Evolutionary conservation across 2,797 vertebrate genomes (phyloP), one percentile per base, ranked within the genome.

Genomic region (Hippoglossus hippoglossus): DNA sequence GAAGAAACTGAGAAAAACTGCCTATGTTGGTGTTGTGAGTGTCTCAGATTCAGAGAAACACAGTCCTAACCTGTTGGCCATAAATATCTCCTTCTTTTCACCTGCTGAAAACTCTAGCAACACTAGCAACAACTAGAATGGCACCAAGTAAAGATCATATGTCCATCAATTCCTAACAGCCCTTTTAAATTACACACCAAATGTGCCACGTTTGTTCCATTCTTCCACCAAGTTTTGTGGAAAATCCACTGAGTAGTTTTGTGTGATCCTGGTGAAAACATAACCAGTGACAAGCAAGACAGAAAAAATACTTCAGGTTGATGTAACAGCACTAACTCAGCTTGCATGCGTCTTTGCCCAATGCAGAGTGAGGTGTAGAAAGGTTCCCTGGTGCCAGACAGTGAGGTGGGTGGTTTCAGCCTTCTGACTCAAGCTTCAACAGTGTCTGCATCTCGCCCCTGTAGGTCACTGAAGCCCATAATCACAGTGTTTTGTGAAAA

Each of bases 401-500:
- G 63, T 19, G 36, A 63, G 67, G 52, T 79, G 76, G 78, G 80
- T 67, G 67, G 60, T 67, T 71, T 34, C 49, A 6, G 56, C 46
- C 44, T 55, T 70, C 67, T 77, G 79, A 87, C 72, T 89, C 70
- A 63, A 64, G 73, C 63, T 73, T 79, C 44, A 68, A 47, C 50
- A 51, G 58, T 58, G 83, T 85, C 75, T 69, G 62, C 57, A 65
- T 68, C 58, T 77, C 4, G 8, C 68, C 73, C 63, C 63, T 41
- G 36, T 73, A 60, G 78, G 80, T 62, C 79, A 80, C 25, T 62
- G 74, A 85, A 86, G 78, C 73, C 79, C 75, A 49, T 91, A 93
- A 92, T 93, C 80, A 88, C 63, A 24, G 81, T 67, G 76, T 87
- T 89, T 87, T 88, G 83, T 90, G 63, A 71, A 53, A 89, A 82